Conservation (phyloP, 2,888 invertebrate genomes). For the Acanthococcus lagerstroemiae region DNA sequence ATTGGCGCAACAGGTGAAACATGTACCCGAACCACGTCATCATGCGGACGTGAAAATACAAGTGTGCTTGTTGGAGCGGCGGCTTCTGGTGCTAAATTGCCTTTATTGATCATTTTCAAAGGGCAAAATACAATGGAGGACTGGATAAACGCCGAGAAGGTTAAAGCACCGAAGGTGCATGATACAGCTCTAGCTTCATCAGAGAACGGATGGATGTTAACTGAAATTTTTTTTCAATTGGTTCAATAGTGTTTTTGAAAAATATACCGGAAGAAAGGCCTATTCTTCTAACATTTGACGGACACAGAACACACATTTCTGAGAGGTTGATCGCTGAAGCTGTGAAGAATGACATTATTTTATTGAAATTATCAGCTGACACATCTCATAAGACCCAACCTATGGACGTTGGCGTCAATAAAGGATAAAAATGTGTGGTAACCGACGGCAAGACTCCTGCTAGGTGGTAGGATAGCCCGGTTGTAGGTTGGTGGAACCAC, state of each 20-base stretch:
- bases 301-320: background rate
- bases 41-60: background rate
- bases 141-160: background rate
- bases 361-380: background rate
- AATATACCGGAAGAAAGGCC: background rate
- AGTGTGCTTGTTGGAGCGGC: background rate
- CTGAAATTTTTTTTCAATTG: background rate
- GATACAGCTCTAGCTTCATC: background rate
- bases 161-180: background rate
- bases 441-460: too few species aligned
- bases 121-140: background rate
- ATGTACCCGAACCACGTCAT: background rate
- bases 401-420: background rate
- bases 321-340: background rate
- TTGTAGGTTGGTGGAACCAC: too few species aligned
- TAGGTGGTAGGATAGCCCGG: too few species aligned
- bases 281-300: background rate
- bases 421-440: background rate
- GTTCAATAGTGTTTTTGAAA: background rate
- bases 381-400: background rate
- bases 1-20: background rate
- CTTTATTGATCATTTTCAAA: background rate
- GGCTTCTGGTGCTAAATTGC: background rate
- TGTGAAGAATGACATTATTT: background rate
- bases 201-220: background rate